Percentiles rank a stretch among this genome's conserved stretches.
Evolutionary conservation across 2,797 vertebrate genomes (phyloP).

Genomic region (Labroides dimidiatus): DNA sequence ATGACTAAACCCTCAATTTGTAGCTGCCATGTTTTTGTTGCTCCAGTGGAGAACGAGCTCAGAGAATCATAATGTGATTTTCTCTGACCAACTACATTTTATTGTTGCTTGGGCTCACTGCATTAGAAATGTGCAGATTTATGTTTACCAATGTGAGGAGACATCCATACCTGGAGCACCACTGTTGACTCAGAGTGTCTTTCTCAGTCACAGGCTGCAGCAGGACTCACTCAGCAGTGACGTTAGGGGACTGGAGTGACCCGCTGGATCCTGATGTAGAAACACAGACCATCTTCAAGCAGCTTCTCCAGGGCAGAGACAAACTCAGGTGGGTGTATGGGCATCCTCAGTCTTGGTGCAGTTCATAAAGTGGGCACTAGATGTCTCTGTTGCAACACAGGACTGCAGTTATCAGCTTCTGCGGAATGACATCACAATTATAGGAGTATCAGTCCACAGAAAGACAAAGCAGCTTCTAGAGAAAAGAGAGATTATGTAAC

Average conservation of each 20-base stretch:
- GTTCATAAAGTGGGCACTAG: constrained; percentile 70
- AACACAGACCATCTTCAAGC: constrained; percentile 89
- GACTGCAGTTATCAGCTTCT: constrained; percentile 10
- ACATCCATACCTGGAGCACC: neutral
- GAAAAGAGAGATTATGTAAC: constrained; percentile 19
- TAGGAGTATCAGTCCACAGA: constrained; percentile 1
- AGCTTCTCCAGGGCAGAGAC: constrained; percentile 88
- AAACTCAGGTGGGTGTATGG: constrained; percentile 86
- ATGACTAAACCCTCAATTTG: constrained; percentile 25
- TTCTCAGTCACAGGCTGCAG: constrained; percentile 88
- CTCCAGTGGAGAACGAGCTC: constrained; percentile 17
- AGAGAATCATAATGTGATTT: constrained; percentile 26
- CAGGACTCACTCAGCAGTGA: constrained; percentile 90
- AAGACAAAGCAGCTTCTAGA: constrained; percentile 11
- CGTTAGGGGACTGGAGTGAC: constrained; percentile 91
- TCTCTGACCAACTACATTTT: constrained; percentile 20
- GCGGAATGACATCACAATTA: constrained; percentile 1
- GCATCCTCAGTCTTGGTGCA: constrained; percentile 31
- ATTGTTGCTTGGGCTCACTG: neutral
- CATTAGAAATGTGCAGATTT: neutral
- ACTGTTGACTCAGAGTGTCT: constrained; percentile 1
- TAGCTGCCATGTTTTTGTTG: constrained; percentile 41
- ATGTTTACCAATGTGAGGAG: neutral
- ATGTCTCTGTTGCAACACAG: constrained; percentile 70
- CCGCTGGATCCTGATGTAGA: constrained; percentile 89